Conservation (phyloP, 2,113 vertebrate species). For the Pygoscelis antarcticus region DNA sequence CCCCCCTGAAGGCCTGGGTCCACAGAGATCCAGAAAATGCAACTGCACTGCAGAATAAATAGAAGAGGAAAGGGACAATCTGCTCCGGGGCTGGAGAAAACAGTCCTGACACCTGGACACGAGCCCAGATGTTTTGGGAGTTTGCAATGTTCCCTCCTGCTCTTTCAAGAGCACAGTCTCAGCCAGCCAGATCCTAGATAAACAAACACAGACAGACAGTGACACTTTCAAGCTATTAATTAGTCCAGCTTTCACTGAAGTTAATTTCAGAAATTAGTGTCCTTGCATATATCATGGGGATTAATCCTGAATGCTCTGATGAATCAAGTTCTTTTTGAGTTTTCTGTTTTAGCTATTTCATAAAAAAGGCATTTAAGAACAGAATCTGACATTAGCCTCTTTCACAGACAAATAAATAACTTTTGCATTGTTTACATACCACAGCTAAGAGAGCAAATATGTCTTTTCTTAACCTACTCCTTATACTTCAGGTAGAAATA, state of each 20-base stretch:
- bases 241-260: not conserved
- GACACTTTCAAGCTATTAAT: constrained; percentile 28
- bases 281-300: not conserved
- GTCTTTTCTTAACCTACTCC: not conserved
- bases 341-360: not conserved
- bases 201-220: constrained; percentile 21
- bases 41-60: not conserved
- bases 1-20: not conserved
- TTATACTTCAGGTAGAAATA: not conserved
- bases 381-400: not conserved
- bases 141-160: constrained; percentile 13
- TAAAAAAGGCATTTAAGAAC: not conserved
- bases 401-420: not conserved
- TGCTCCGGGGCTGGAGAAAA: not conserved
- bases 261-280: constrained; percentile 40
- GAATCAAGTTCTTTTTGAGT: not conserved
- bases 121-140: constrained; percentile 33
- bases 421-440: not conserved
- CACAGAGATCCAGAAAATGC: not conserved
- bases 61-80: not conserved
- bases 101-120: not conserved
- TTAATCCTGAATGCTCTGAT: not conserved
- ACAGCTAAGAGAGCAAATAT: not conserved
- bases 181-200: not conserved
- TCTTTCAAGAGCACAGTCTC: constrained; percentile 6